Base-by-base conservation (phyloP, 2,888 invertebrate genomes). In the Zonitis immaculata region DNA sequence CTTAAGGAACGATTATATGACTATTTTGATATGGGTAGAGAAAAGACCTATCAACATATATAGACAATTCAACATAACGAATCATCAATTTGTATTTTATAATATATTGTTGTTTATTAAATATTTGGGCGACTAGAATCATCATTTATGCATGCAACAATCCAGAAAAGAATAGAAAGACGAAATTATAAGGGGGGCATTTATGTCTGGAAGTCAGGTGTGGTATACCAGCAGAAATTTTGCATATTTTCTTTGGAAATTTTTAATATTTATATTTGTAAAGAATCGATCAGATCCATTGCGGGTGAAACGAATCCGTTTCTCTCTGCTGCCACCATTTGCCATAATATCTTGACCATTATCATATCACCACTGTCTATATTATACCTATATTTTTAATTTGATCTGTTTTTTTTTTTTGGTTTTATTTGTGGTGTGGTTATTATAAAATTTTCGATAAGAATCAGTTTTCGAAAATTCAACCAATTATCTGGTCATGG, bases 141-240 rank as follows among this genome's bases (percentile, higher is more conserved):
- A 66, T 65, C 61, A 56, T 54, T 66, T 66, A 67, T 66, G 65
- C 66, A 66, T 65, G 67, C 64, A 62, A 61, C 60, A 65, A 61
- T 60, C 64, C 35, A 35, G 35, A 35, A 35, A 35, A 61, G 55
- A 66, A 59, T 60, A 58, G 58, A 55, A 57, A 59, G 54, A 52
- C 64, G 52, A 64, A 66, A 64, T 66, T 64, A 65, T 63, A 60
- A 50, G 61, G 35, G 35, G 35, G 35, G 61, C 62, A 53, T 58
- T 63, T 60, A 61, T 60, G 64, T 64, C 64, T 64, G 59, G 59
- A 54, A 59, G 63, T 65, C 63, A 64, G 65, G 65, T 65, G 65
- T 65, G 65, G 64, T 64, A 63, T 65, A 65, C 62, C 59, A 57
- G 64, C 56, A 45, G 42, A 53, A 56, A 57, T 56, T 52, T 56